Percentiles rank a stretch among this genome's conserved stretches.
Conservation (phyloP, 2,113 vertebrate genomes). For the Stegastes partitus region DNA sequence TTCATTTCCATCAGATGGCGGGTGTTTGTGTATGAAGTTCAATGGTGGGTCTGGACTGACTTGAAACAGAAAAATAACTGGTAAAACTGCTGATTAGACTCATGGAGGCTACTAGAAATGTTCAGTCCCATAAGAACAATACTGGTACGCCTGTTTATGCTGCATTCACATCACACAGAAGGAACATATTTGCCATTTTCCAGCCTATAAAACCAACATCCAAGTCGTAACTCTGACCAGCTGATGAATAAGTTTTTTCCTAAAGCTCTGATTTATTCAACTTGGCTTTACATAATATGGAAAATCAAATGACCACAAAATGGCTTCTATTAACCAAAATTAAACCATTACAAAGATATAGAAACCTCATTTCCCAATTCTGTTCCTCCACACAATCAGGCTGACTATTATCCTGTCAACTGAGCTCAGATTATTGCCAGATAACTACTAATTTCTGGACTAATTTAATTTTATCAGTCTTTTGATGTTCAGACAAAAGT, state of each 20-base stretch:
- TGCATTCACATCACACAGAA: conserved; percentile 25
- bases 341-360: neutral
- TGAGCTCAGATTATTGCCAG: neutral
- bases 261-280: conserved; percentile 3
- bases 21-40: no score
- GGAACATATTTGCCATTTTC: conserved; percentile 47
- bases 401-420: neutral
- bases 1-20: neutral
- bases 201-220: conserved; percentile 48
- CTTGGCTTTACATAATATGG: neutral
- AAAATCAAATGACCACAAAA: neutral
- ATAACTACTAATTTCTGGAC: no score
- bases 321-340: neutral
- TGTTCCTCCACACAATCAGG: neutral
- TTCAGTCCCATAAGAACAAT: conserved; percentile 25
- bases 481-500: neutral
- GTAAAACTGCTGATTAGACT: neutral
- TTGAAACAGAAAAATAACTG: neutral
- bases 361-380: neutral
- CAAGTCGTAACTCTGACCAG: conserved; percentile 30
- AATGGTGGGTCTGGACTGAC: no score
- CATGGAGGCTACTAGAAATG: neutral
- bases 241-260: conserved; percentile 12
- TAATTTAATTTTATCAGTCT: no score
- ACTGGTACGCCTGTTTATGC: neutral